Percentiles rank a stretch among this genome's conserved stretches.
phyloP scores from a whole-genome alignment of 2,113 vertebrate genomes.

The Lates calcarifer region DNA sequence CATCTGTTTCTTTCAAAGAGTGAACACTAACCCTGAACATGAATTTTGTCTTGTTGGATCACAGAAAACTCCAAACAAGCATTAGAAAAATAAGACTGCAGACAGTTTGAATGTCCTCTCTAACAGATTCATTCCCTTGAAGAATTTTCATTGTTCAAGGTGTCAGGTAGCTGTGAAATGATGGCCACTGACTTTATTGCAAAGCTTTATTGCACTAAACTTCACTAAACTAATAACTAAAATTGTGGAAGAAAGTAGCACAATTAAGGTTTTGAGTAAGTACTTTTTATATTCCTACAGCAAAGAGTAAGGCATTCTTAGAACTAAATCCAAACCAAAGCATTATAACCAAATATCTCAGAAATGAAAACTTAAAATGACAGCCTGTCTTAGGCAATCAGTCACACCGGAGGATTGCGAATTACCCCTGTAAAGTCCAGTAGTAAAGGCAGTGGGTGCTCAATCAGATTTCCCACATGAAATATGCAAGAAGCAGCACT shows the following conservation, averaged over 20 bases:
- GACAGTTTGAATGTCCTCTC: background rate
- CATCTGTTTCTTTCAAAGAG: background rate
- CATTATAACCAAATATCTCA: constrained; percentile 22
- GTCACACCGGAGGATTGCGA: background rate
- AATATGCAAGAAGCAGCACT: constrained; percentile 53
- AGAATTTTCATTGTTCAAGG: background rate
- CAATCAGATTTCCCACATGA: constrained; percentile 57
- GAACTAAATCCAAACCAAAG: constrained; percentile 1
- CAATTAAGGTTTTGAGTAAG: background rate
- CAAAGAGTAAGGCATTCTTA: background rate
- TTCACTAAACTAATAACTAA: constrained; percentile 2
- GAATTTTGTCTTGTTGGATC: background rate
- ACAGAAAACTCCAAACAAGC: background rate
- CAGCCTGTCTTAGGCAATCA: constrained; percentile 38
- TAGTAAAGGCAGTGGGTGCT: constrained; percentile 20
- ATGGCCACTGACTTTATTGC: background rate
- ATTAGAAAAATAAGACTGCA: background rate
- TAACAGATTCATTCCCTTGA: background rate
- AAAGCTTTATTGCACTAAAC: background rate
- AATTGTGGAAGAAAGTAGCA: background rate
- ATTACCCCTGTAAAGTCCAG: constrained; percentile 28
- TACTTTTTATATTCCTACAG: background rate
- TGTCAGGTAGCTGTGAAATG: constrained; percentile 14
- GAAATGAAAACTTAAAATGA: constrained; percentile 39
- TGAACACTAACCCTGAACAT: background rate